Percentiles rank a stretch among this genome's conserved stretches.
Conservation (phyloP, 2,113 vertebrate species). For the Varanus salvator region DNA sequence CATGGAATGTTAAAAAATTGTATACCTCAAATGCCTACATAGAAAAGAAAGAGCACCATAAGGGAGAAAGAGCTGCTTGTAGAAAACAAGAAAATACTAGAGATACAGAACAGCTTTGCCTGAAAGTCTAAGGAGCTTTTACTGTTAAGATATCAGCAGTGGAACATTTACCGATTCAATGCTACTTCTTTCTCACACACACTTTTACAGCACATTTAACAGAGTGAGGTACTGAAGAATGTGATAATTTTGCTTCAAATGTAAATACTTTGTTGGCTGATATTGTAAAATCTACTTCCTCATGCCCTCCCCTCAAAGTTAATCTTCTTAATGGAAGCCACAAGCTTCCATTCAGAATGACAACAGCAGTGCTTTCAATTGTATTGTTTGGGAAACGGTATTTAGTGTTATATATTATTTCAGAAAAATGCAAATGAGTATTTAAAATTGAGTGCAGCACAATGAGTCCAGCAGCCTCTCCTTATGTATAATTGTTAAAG, state of each 20-base stretch:
- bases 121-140: conserved; percentile 10
- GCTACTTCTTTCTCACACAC: neutral
- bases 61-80: neutral
- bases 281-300: conserved; percentile 26
- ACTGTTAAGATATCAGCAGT: neutral
- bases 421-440: neutral
- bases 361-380: neutral
- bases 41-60: neutral
- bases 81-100: neutral
- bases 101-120: neutral
- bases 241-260: conserved; percentile 27
- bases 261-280: conserved; percentile 7
- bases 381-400: neutral
- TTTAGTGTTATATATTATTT: neutral
- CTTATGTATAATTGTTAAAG: neutral
- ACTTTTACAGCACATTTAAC: neutral
- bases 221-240: neutral
- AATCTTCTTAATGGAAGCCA: conserved; percentile 17
- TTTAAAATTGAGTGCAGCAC: neutral
- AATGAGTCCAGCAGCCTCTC: neutral
- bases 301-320: neutral
- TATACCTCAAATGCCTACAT: neutral
- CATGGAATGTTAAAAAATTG: neutral
- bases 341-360: neutral
- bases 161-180: neutral